Evolutionary conservation across 2,797 vertebrate genomes (phyloP).

Genomic region (Pseudochromis fuscus): DNA sequence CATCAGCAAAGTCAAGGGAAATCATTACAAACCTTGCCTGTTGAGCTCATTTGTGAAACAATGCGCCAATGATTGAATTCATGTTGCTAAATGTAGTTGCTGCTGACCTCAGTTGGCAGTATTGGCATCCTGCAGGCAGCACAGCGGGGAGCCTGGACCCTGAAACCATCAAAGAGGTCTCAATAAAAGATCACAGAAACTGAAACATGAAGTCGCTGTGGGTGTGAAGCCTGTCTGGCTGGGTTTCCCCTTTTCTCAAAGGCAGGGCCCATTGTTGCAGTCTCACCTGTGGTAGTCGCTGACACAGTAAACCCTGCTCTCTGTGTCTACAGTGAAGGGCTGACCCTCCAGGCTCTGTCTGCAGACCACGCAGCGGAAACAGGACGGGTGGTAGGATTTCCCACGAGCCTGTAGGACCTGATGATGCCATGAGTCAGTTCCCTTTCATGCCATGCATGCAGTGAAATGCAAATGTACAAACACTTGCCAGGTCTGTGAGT

Average conservation of each 20-base stretch:
- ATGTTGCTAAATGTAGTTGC: background rate
- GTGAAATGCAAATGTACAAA: background rate
- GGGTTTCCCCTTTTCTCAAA: conserved; percentile 6
- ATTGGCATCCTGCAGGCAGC: conserved; percentile 88
- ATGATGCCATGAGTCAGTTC: background rate
- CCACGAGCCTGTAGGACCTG: conserved; percentile 93
- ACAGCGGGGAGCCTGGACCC: conserved; percentile 88
- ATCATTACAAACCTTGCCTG: background rate
- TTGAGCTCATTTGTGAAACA: background rate
- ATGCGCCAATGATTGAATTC: background rate
- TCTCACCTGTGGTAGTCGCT: conserved; percentile 93
- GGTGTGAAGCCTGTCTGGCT: conserved; percentile 41
- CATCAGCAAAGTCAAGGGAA: background rate
- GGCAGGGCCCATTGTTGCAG: conserved; percentile 29
- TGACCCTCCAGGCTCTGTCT: conserved; percentile 89
- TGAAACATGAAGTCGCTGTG: conserved; percentile 1
- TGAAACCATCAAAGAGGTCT: conserved; percentile 63
- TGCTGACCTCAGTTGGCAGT: conserved; percentile 88
- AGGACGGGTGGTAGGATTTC: conserved; percentile 90
- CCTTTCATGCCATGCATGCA: too few species aligned
- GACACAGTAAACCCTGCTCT: conserved; percentile 91
- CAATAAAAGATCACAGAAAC: conserved; percentile 27
- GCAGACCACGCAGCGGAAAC: conserved; percentile 90
- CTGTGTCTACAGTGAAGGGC: conserved; percentile 88
- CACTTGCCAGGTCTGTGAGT: conserved; percentile 91